These are phyloP conservation scores for Keiferia lycopersicella DNA, from an alignment of 2,888 invertebrate genomes.

Conservation along the genomic window DNA sequence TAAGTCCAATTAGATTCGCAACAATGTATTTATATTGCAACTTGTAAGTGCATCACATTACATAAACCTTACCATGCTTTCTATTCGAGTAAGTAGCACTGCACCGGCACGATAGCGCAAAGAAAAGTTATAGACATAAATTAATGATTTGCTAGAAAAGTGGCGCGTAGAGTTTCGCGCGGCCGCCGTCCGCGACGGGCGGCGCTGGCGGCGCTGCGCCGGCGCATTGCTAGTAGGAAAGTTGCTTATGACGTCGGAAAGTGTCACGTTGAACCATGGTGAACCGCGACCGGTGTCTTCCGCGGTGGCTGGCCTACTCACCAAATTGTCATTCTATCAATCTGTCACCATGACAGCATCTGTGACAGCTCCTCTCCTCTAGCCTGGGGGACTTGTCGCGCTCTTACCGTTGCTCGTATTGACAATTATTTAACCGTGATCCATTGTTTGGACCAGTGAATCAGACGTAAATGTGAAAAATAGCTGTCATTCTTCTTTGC, in stretches of 20 bases:
- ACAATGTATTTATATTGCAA: slow-evolving; percentile 3
- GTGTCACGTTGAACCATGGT: slow-evolving; percentile 81
- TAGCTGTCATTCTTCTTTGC: slow-evolving; percentile 28
- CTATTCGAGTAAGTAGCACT: slow-evolving; percentile 30
- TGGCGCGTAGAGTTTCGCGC: slow-evolving; percentile 62
- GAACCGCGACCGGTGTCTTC: slow-evolving; percentile 76
- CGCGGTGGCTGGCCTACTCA: slow-evolving; percentile 76
- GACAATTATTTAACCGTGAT: slow-evolving; percentile 51
- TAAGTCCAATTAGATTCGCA: background rate
- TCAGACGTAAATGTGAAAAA: slow-evolving; percentile 35
- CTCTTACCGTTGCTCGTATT: slow-evolving; percentile 57
- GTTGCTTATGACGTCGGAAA: slow-evolving; percentile 79
- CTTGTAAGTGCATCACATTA: slow-evolving; percentile 12
- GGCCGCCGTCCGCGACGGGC: slow-evolving; percentile 53
- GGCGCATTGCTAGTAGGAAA: slow-evolving; percentile 80
- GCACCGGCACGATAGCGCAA: slow-evolving; percentile 48
- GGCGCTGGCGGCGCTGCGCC: slow-evolving; percentile 52
- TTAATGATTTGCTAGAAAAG: slow-evolving; percentile 70
- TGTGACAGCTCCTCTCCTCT: slow-evolving; percentile 54
- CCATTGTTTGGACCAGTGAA: slow-evolving; percentile 48
- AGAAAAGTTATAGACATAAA: slow-evolving; percentile 60
- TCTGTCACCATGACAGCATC: slow-evolving; percentile 72
- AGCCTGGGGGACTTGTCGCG: slow-evolving; percentile 40
- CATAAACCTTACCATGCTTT: slow-evolving; percentile 32
- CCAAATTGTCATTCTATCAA: slow-evolving; percentile 79